Conservation (phyloP, 2,113 vertebrate genomes). For the Ranitomeya imitator region DNA sequence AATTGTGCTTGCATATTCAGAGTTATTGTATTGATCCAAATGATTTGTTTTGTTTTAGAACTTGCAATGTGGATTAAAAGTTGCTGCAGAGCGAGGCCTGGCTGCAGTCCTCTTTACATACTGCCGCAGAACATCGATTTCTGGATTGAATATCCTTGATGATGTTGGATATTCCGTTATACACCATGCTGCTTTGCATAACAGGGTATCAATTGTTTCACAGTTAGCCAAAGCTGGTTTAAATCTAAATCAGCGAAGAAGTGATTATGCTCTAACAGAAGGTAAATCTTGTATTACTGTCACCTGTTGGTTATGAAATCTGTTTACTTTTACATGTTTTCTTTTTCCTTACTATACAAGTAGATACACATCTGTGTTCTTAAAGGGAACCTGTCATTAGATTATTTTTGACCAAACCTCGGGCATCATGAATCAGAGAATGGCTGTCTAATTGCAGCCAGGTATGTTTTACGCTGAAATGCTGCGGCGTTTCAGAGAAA, state of each 20-base stretch:
- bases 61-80: constrained; percentile 70
- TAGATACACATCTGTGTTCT: no score
- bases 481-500: no score
- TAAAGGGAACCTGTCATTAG: no score
- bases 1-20: no score
- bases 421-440: no score
- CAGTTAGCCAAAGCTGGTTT: constrained; percentile 70
- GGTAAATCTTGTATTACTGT: constrained; percentile 57
- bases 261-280: constrained; percentile 55
- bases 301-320: not conserved
- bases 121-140: constrained; percentile 70
- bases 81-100: constrained; percentile 74
- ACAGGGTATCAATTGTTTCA: constrained; percentile 69
- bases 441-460: no score
- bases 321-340: no score
- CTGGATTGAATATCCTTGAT: constrained; percentile 69
- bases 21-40: not conserved
- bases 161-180: constrained; percentile 71
- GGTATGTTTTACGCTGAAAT: no score
- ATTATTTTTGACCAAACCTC: no score
- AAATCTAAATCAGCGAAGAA: constrained; percentile 71
- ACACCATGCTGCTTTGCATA: constrained; percentile 74
- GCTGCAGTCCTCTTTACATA: constrained; percentile 72
- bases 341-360: no score
- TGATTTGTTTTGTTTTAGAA: constrained; percentile 63